Base-by-base conservation (phyloP, 2,113 vertebrate species). In the Prinia subflava region DNA sequence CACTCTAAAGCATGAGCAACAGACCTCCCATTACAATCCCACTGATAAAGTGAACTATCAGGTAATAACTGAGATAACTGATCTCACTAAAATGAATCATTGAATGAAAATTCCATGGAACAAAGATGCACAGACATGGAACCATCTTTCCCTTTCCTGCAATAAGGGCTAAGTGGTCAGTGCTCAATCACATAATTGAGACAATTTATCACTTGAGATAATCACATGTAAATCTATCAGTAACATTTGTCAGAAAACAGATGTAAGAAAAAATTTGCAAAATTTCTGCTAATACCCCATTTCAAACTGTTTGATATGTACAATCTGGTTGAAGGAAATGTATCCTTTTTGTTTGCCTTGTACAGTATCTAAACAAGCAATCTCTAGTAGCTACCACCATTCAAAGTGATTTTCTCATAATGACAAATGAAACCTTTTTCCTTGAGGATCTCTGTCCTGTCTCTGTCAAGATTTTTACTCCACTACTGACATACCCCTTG, bases 71-170 rank as follows among this genome's bases (percentile, higher is more conserved):
- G 52, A 77, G 65, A 57, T 53, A 92, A 82, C 63, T 55, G 85
- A 91, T 84, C 18, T 1, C 41, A 49, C 9, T 84, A 44, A 92
- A 92, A 91, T 57, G 64, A 86, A 83, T 68, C 10, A 88, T 19
- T 67, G 92, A 89, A 94, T 90, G 62, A 91, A 96, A 95, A 62
- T 89, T 83, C 30, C 47, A 28, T 27, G 27, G 47, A 92, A 47
- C 37, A 17, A 79, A 83, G 42, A 87, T 22, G 8, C 8, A 33
- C 28, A 70, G 57, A 57, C 35, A 65, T 39, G 55, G 47, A 73
- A 46, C 10, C 44, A 11, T 46, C 12, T 69, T 12, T 85, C 21
- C 15, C 17, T 92, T 88, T 37, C 16, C 46, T 86, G 63, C 9
- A 83, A 44, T 35, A 64, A 88, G 5, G 23, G 11, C 6, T 83